Percentiles rank a stretch among this genome's conserved stretches.
Conservation (phyloP, 2,113 vertebrate genomes). For the human region DNA sequence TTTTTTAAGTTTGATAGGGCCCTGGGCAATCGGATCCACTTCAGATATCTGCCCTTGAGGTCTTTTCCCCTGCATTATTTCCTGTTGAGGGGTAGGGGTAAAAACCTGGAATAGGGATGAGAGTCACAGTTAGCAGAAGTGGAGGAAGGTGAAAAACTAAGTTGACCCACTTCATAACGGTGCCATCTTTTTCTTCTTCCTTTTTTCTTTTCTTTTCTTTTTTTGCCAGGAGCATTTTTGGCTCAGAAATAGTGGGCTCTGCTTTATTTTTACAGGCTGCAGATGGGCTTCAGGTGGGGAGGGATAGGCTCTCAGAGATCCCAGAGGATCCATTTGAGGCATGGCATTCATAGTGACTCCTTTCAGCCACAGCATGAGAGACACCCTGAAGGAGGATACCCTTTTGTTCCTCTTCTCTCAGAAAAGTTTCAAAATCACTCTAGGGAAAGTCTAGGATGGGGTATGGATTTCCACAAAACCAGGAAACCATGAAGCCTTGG, state of each 20-base stretch:
- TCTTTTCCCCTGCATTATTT: background rate
- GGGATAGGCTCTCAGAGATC: background rate
- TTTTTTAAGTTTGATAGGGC: background rate
- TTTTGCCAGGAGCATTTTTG: background rate
- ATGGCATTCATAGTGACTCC: background rate
- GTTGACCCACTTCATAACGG: background rate
- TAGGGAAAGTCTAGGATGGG: background rate
- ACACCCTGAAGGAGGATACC: background rate
- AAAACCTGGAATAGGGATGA: background rate
- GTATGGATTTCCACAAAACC: background rate
- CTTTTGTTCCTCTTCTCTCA: background rate
- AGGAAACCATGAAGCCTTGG: background rate
- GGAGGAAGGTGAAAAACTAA: constrained; percentile 7
- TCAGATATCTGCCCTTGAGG: background rate
- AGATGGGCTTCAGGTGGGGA: background rate
- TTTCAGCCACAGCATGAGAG: background rate
- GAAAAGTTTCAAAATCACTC: background rate
- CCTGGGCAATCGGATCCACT: background rate
- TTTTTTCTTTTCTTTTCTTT: background rate
- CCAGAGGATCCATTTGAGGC: background rate
- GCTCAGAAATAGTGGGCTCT: background rate
- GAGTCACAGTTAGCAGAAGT: background rate
- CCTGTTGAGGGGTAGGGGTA: background rate
- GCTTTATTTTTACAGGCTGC: background rate
- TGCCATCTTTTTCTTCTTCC: background rate